A percentile compares a stretch with the other conserved stretches of the same genome.
Evolutionary conservation across 2,888 invertebrate genomes (phyloP).

Genomic region (Hermodice carunculata): DNA sequence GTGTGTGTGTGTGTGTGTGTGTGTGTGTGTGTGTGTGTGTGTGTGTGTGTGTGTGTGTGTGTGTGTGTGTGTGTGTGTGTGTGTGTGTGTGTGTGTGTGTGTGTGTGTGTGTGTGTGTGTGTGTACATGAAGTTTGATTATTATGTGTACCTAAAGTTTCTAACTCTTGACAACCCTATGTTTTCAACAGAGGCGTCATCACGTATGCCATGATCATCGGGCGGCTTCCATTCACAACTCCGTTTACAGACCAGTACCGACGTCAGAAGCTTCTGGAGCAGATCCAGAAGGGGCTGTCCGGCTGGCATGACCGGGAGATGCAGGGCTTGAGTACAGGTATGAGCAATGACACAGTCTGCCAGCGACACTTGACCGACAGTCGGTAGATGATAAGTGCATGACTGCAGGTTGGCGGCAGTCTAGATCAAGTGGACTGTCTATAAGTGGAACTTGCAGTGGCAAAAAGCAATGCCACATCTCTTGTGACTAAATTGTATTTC

Average conservation of each 20-base stretch:
- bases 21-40: constrained; percentile 19
- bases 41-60: constrained; percentile 17
- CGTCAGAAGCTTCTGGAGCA: constrained; percentile 77
- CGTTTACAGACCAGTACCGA: constrained; percentile 71
- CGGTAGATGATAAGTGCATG: too few relatives aligned
- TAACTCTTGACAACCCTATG: too few relatives aligned
- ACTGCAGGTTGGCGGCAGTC: too few relatives aligned
- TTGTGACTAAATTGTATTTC: too few relatives aligned
- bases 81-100: constrained; percentile 22
- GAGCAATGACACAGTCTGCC: constrained; percentile 2
- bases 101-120: constrained; percentile 21
- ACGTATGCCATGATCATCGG: constrained; percentile 83
- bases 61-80: constrained; percentile 17
- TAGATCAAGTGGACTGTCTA: too few relatives aligned
- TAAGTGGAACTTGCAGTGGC: too few relatives aligned
- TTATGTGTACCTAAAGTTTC: too few relatives aligned
- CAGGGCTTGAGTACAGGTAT: constrained; percentile 59
- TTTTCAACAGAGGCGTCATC: constrained; percentile 77
- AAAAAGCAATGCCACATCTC: too few relatives aligned
- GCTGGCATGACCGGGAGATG: constrained; percentile 72
- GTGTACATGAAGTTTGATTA: neutral
- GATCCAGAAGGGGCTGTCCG: constrained; percentile 77
- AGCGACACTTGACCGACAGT: neutral
- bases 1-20: constrained; percentile 16
- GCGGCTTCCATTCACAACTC: constrained; percentile 76